A percentile compares a stretch with the other conserved stretches of the same genome.
These are phyloP conservation scores for Typhlichthys subterraneus DNA, from an alignment of 2,797 vertebrate species.

Conservation along the genomic window DNA sequence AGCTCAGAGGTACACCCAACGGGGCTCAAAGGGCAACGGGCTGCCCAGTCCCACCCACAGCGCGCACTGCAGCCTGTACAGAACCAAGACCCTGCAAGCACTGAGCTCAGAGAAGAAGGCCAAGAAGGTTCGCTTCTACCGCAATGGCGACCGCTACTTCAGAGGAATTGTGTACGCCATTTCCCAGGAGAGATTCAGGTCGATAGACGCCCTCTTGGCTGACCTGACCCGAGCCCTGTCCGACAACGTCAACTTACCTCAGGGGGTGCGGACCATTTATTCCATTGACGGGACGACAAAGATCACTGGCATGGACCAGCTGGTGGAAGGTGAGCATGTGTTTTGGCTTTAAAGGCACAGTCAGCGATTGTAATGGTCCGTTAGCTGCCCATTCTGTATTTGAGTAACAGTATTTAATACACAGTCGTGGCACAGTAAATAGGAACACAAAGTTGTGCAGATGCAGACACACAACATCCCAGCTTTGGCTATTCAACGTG, in stretches of 20 bases:
- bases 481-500: no score
- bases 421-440: no score
- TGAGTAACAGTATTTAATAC: no score
- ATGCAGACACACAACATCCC: no score
- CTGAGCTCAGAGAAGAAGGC: constrained; percentile 96
- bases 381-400: no score
- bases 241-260: constrained; percentile 96
- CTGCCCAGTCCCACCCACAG: constrained; percentile 96
- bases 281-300: constrained; percentile 87
- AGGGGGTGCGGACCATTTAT: constrained; percentile 95
- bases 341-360: neutral
- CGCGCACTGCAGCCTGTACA: constrained; percentile 97
- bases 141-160: constrained; percentile 97
- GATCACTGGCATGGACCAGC: constrained; percentile 89
- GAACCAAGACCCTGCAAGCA: constrained; percentile 92
- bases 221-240: constrained; percentile 95
- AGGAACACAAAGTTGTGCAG: no score
- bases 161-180: constrained; percentile 98
- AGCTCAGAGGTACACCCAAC: constrained; percentile 87
- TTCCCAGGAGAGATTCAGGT: constrained; percentile 92
- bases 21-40: constrained; percentile 90
- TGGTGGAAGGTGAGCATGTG: constrained; percentile 90
- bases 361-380: no score
- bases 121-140: constrained; percentile 97
- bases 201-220: constrained; percentile 92